Conservation (phyloP, 2,888 invertebrate species). For the Acrobasis suavella region DNA sequence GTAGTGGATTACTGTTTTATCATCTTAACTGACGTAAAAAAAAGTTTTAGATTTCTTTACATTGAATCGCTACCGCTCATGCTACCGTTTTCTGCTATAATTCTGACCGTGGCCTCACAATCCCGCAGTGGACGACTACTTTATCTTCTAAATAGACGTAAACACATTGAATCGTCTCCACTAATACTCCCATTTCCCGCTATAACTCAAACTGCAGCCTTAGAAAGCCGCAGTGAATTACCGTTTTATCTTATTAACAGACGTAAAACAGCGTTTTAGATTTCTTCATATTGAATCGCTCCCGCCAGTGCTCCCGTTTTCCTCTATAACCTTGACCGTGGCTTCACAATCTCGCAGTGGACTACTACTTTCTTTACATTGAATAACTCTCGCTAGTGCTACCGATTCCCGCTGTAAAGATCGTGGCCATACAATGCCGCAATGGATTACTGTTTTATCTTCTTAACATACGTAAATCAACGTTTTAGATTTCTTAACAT, state of each 20-base stretch:
- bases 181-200: too few relatives aligned
- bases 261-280: too few relatives aligned
- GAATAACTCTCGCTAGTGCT: background rate
- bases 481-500: slow-evolving; percentile 3
- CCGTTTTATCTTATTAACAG: too few relatives aligned
- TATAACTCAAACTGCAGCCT: too few relatives aligned
- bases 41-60: background rate
- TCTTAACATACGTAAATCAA: slow-evolving; percentile 18
- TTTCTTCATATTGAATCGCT: too few relatives aligned
- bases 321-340: too few relatives aligned
- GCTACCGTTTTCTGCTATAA: background rate
- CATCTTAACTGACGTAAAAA: slow-evolving; percentile 21
- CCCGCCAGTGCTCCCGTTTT: too few relatives aligned
- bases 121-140: slow-evolving; percentile 6
- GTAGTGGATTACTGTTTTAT: slow-evolving; percentile 22
- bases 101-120: background rate
- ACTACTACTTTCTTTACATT: too few relatives aligned
- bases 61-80: background rate
- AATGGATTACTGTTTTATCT: slow-evolving; percentile 12
- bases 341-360: too few relatives aligned
- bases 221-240: too few relatives aligned
- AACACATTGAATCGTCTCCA: too few relatives aligned
- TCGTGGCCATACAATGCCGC: background rate
- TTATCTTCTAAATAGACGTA: slow-evolving; percentile 22
- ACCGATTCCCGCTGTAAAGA: background rate